Percentiles rank a stretch among this genome's conserved stretches.
Evolutionary conservation across 2,888 invertebrate genomes (phyloP).

Genomic region (Dione vanillae): DNA sequence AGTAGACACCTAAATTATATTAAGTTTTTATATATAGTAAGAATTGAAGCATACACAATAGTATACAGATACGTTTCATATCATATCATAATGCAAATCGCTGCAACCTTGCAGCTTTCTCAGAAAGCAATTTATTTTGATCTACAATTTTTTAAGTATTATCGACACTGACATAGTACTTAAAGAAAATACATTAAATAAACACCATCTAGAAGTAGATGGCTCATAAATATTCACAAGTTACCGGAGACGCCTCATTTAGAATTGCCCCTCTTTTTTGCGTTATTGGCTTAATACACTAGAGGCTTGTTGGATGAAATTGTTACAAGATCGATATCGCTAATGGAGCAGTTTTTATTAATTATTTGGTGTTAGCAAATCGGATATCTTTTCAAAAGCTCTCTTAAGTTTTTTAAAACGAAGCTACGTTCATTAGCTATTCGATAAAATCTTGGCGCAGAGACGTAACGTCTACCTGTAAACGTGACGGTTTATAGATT

Average conservation of each 20-base stretch:
- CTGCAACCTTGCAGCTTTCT: too few species aligned
- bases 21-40: too few species aligned
- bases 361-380: constrained; percentile 62
- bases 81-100: too few species aligned
- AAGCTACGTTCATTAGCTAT: too few species aligned
- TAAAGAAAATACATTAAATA: constrained; percentile 64
- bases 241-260: constrained; percentile 80
- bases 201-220: constrained; percentile 63
- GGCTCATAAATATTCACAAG: constrained; percentile 82
- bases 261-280: constrained; percentile 79
- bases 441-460: too few species aligned
- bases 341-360: constrained; percentile 79
- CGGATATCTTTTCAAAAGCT: constrained; percentile 40
- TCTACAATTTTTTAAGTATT: not conserved
- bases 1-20: too few species aligned
- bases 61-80: too few species aligned
- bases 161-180: constrained; percentile 37
- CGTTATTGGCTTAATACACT: constrained; percentile 79
- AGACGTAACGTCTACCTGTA: too few species aligned
- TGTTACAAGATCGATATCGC: constrained; percentile 74
- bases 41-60: too few species aligned
- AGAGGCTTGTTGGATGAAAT: constrained; percentile 77
- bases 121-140: not conserved
- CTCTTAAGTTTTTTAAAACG: too few species aligned
- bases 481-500: too few species aligned